Evolutionary conservation across 2,797 vertebrate genomes (phyloP), one percentile per base, ranked within the genome.

Genomic region (Glossophaga mutica): DNA sequence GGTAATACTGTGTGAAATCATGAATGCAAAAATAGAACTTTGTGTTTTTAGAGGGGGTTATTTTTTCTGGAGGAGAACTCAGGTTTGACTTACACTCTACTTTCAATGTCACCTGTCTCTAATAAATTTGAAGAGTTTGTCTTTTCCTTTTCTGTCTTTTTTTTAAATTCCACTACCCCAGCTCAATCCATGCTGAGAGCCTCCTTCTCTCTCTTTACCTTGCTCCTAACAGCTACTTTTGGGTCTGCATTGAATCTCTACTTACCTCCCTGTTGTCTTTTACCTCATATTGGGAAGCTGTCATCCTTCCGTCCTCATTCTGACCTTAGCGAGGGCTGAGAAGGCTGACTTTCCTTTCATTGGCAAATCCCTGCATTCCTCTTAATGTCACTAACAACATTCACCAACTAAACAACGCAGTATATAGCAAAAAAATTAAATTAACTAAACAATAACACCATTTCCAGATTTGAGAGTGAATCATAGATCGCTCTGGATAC

Each of bases 1-100:
- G 76, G 26, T 90, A 95, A 86, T 95, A 94, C 39, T 85, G 15
- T 74, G 37, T 96, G 68, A 94, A 92, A 95, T 96, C 16, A 88
- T 88, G 52, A 84, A n/a, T 83, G 10, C 19, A 37, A 11, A n/a
- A 90, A 81, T 42, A 92, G 9, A 32, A 71, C 3, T 77, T 85
- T 91, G 67, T 87, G 26, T 94, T 93, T 95, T 68, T 65, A 90
- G 57, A 59, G n/a, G 11, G 4, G 9, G 0, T 39, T 46, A 34
- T 18, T 74, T 55, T 78, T 16, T 2, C 26, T 92, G 32, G 91
- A 82, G 29, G n/a, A 96, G 44, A 97, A 42, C 1, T 77, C 19
- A 46, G 22, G 4, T 32, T 65, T 85, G 44, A 92, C 16, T 91
- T 88, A 70, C 2, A 34, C 0, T 70, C 18, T 3, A 42, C 16